phyloP scores from a whole-genome alignment of 1,140 invertebrate genomes.

The Paracyclopina nana region DNA sequence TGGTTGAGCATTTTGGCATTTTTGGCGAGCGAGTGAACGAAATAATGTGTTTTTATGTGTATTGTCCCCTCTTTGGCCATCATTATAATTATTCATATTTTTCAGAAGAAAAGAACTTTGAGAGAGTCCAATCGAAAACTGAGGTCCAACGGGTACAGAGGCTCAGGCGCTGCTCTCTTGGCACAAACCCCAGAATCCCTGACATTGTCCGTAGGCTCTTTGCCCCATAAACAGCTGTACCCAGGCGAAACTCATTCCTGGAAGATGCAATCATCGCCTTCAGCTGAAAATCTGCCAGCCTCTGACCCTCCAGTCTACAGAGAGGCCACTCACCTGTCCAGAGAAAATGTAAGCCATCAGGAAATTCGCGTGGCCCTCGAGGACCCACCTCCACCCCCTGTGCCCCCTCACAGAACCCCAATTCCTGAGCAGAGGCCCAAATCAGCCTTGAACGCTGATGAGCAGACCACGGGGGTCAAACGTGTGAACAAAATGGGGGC shows the following conservation, averaged over 20 bases:
- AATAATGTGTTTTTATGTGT: neutral
- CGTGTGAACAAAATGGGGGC: too few species aligned
- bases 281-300: neutral
- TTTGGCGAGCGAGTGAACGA: too few species aligned
- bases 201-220: constrained; percentile 4
- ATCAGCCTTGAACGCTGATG: too few species aligned
- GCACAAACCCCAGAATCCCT: neutral
- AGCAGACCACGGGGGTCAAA: too few species aligned
- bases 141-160: neutral
- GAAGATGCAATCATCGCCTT: neutral
- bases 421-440: too few species aligned
- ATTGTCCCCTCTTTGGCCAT: neutral
- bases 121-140: neutral
- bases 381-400: neutral
- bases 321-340: neutral
- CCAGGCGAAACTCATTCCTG: constrained; percentile 4
- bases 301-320: neutral
- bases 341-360: neutral
- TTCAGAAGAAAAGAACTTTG: neutral
- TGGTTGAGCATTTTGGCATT: too few species aligned
- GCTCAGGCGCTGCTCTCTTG: neutral
- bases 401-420: neutral
- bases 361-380: neutral
- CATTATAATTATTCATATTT: neutral
- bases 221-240: constrained; percentile 6